Conservation (phyloP, 2,113 vertebrate species). For the Sebastes schlegelii region DNA sequence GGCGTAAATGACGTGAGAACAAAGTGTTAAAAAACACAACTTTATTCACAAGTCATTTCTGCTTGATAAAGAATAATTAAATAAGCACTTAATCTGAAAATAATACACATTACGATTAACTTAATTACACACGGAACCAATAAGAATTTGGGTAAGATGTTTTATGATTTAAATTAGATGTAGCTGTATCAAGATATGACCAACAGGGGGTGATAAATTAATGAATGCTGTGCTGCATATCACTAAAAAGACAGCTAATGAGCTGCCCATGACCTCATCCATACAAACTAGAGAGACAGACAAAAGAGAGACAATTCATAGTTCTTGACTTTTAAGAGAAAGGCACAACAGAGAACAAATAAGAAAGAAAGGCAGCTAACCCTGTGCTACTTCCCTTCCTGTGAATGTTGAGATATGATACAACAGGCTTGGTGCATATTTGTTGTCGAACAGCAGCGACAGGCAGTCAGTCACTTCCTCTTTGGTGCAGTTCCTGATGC, state of each 20-base stretch:
- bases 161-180: constrained; percentile 28
- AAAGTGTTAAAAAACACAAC: constrained; percentile 48
- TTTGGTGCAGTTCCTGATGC: constrained; percentile 30
- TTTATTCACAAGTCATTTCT: constrained; percentile 71
- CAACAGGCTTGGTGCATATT: constrained; percentile 38
- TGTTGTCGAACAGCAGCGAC: constrained; percentile 54
- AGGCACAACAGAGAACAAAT: not conserved
- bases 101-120: constrained; percentile 51
- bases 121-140: constrained; percentile 55
- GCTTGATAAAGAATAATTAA: constrained; percentile 74
- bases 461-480: constrained; percentile 37
- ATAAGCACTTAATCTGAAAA: constrained; percentile 69
- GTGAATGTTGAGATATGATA: constrained; percentile 32
- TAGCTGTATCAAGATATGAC: not conserved
- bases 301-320: not conserved
- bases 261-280: not conserved
- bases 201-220: constrained; percentile 8
- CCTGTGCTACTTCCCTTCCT: constrained; percentile 28
- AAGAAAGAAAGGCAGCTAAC: constrained; percentile 25
- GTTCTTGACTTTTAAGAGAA: not conserved
- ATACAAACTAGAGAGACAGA: not conserved
- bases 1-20: constrained; percentile 57
- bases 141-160: constrained; percentile 30
- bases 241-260: not conserved
- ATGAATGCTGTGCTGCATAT: not conserved